Conservation (phyloP, 2,113 vertebrate genomes). For the Peromyscus californicus region DNA sequence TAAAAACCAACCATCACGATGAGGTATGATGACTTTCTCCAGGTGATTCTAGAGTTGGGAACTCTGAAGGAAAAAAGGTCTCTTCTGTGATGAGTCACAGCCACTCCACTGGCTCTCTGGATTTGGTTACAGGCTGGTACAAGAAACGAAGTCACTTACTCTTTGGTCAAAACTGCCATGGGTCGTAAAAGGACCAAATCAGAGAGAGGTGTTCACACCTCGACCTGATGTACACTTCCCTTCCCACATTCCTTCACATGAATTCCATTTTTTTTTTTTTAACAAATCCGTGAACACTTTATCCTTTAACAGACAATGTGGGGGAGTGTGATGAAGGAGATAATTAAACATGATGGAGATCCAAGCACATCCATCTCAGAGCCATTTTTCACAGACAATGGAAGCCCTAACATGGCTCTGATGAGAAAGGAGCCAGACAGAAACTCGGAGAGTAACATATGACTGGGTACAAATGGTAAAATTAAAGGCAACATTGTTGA, state of each 20-base stretch:
- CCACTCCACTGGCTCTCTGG: neutral
- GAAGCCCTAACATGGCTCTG: slow-evolving; percentile 82
- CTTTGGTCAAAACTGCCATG: neutral
- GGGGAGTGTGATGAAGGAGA: slow-evolving; percentile 86
- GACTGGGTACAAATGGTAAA: slow-evolving; percentile 83
- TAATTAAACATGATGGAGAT: slow-evolving; percentile 88
- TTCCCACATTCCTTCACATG: slow-evolving; percentile 81
- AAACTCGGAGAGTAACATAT: slow-evolving; percentile 82
- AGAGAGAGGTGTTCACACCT: neutral
- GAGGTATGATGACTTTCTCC: neutral
- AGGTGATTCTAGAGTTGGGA: neutral
- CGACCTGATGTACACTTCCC: slow-evolving; percentile 35
- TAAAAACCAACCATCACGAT: neutral
- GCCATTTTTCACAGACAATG: slow-evolving; percentile 86
- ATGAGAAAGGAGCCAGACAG: slow-evolving; percentile 83
- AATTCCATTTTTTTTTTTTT: slow-evolving; percentile 75
- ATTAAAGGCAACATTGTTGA: slow-evolving; percentile 86
- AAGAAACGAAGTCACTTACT: neutral
- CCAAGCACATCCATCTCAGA: slow-evolving; percentile 85
- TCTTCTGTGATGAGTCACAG: neutral
- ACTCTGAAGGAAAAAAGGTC: neutral
- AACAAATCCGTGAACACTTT: slow-evolving; percentile 85
- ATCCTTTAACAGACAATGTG: slow-evolving; percentile 84
- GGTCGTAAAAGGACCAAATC: neutral
- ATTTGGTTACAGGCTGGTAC: neutral